phyloP scores from a whole-genome alignment of 2,888 invertebrate genomes.

The Mongoloraphidia duomilia region DNA sequence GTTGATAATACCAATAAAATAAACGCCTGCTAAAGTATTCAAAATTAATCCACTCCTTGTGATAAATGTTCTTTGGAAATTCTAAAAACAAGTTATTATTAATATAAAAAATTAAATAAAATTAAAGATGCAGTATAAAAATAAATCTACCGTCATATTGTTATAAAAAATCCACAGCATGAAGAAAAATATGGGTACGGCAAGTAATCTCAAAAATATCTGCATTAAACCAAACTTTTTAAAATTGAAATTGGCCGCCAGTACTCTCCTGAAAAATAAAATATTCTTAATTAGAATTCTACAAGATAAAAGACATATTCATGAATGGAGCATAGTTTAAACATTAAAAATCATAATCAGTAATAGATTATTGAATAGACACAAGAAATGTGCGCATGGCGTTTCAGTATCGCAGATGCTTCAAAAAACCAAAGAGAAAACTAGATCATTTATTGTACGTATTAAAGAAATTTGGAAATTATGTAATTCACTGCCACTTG shows the following conservation, averaged over 20 bases:
- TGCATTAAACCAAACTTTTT: constrained; percentile 62
- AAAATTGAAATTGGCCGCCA: constrained; percentile 65
- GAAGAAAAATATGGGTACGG: constrained; percentile 61
- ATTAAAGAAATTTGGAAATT: no score
- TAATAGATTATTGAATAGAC: background rate
- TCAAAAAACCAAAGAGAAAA: no score
- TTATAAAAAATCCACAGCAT: constrained; percentile 67
- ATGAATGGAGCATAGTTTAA: no score
- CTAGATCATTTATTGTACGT: no score
- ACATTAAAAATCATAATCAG: no score
- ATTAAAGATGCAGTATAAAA: constrained; percentile 3
- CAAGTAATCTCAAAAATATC: constrained; percentile 56
- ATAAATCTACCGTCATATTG: constrained; percentile 37
- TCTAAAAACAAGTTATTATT: constrained; percentile 25
- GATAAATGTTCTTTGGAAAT: constrained; percentile 53
- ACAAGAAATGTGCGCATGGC: no score
- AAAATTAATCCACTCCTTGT: constrained; percentile 57
- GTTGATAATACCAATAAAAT: constrained; percentile 53
- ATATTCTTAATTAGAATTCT: constrained; percentile 2
- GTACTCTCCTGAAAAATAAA: constrained; percentile 46
- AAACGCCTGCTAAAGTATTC: constrained; percentile 50
- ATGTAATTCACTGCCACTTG: no score
- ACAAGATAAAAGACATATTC: no score
- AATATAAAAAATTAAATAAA: background rate
- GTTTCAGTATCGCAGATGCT: no score